Percentiles rank a stretch among this genome's conserved stretches.
Evolutionary conservation across 2,113 vertebrate genomes (phyloP).

Genomic region (Australoheros scitulus): DNA sequence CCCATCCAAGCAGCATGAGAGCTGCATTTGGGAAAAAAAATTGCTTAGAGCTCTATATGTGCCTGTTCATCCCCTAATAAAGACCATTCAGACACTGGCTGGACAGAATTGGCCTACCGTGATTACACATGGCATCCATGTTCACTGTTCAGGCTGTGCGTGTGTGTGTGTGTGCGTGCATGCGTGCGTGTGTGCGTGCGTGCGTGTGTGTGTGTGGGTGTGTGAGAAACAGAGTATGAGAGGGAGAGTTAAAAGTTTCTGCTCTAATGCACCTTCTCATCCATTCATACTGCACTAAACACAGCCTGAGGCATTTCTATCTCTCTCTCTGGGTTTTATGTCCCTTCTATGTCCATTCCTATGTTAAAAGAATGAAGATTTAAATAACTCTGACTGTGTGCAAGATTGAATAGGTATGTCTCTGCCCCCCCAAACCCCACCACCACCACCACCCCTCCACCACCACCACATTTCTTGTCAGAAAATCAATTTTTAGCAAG

Average conservation of each 20-base stretch:
- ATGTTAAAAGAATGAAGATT: conserved; percentile 43
- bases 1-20: not conserved
- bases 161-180: not conserved
- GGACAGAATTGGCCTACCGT: not conserved
- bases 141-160: not conserved
- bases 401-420: conserved; percentile 47
- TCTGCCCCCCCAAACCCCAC: conserved; percentile 29
- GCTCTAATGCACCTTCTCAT: conserved; percentile 80
- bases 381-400: conserved; percentile 50
- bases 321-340: conserved; percentile 23
- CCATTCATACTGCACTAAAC: conserved; percentile 81
- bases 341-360: conserved; percentile 30
- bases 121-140: not conserved
- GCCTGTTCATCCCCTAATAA: not conserved
- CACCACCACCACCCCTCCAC: conserved; percentile 7
- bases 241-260: conserved; percentile 60
- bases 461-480: conserved; percentile 79
- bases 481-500: conserved; percentile 88
- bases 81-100: not conserved
- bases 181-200: not conserved
- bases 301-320: conserved; percentile 73
- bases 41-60: not conserved
- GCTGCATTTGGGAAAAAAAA: not conserved
- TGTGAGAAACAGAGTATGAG: not conserved
- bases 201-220: not conserved